These are phyloP conservation scores for Tetanocera ferruginea DNA, from an alignment of 2,888 invertebrate species.

Conservation along the genomic window DNA sequence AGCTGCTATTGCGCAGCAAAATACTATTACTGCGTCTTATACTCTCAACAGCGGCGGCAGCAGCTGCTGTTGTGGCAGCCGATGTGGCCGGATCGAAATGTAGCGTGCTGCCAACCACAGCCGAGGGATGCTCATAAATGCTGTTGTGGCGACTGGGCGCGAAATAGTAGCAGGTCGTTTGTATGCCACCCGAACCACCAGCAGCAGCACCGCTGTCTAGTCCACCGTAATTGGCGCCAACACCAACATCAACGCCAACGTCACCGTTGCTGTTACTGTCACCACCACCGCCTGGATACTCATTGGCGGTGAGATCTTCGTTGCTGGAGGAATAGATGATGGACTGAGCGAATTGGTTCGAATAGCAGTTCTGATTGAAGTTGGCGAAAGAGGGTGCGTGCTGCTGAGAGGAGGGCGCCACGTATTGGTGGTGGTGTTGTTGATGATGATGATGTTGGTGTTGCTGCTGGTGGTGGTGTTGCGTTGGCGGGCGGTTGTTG, in stretches of 20 bases:
- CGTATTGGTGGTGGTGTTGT: slow-evolving; percentile 44
- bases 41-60: slow-evolving; percentile 66
- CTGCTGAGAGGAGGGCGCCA: slow-evolving; percentile 29
- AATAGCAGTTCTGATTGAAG: slow-evolving; percentile 65
- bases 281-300: slow-evolving; percentile 45
- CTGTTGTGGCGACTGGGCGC: slow-evolving; percentile 65
- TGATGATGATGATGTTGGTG: slow-evolving; percentile 37
- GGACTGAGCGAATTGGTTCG: slow-evolving; percentile 66
- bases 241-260: slow-evolving; percentile 25
- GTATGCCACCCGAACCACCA: slow-evolving; percentile 40
- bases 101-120: slow-evolving; percentile 63
- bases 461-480: slow-evolving; percentile 29
- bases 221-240: slow-evolving; percentile 24
- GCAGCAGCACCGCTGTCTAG: slow-evolving; percentile 34
- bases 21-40: slow-evolving; percentile 65
- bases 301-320: slow-evolving; percentile 59
- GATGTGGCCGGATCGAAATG: slow-evolving; percentile 59
- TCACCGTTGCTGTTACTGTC: slow-evolving; percentile 39
- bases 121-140: slow-evolving; percentile 68
- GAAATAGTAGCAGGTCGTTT: slow-evolving; percentile 66
- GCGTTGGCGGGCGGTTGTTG: slow-evolving; percentile 49
- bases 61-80: slow-evolving; percentile 61
- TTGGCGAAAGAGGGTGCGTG: slow-evolving; percentile 38
- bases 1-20: slow-evolving; percentile 64
- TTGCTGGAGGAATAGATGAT: slow-evolving; percentile 66